These are phyloP conservation scores for Rhineura floridana DNA, from an alignment of 2,113 vertebrate species.

Conservation along the genomic window DNA sequence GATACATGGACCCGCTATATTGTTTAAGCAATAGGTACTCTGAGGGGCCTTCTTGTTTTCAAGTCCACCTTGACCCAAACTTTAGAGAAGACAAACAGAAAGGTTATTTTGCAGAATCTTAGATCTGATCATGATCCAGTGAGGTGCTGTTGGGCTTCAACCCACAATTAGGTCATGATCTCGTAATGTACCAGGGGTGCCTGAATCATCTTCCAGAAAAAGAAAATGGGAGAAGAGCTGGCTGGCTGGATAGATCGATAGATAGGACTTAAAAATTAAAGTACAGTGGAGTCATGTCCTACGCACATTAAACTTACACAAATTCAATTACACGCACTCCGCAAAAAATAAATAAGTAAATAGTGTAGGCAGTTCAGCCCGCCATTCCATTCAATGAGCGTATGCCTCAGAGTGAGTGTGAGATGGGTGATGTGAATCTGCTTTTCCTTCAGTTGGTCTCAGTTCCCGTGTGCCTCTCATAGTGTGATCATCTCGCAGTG, in stretches of 20 bases:
- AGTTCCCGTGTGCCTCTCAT: too few species aligned
- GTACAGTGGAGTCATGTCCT: too few species aligned
- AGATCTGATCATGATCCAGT: not conserved
- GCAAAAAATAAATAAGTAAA: too few species aligned
- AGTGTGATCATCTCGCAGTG: too few species aligned
- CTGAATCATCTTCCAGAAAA: not conserved
- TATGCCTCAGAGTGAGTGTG: too few species aligned
- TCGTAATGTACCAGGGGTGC: not conserved
- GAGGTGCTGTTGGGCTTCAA: not conserved
- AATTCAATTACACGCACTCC: too few species aligned
- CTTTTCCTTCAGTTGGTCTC: too few species aligned
- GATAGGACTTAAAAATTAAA: not conserved
- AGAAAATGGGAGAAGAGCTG: not conserved
- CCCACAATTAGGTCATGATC: not conserved
- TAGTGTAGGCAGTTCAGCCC: too few species aligned
- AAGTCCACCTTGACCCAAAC: not conserved
- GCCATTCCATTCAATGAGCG: too few species aligned
- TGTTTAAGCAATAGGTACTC: not conserved
- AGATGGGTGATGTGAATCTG: too few species aligned
- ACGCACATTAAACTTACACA: too few species aligned
- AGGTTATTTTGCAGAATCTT: not conserved
- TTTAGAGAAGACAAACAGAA: not conserved
- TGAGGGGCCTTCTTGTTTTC: not conserved
- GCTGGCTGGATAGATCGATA: not conserved
- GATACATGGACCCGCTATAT: too few species aligned